A percentile compares a stretch with the other conserved stretches of the same genome.
Conservation (phyloP, 2,888 invertebrate species). For the Cylloceria caligata region DNA sequence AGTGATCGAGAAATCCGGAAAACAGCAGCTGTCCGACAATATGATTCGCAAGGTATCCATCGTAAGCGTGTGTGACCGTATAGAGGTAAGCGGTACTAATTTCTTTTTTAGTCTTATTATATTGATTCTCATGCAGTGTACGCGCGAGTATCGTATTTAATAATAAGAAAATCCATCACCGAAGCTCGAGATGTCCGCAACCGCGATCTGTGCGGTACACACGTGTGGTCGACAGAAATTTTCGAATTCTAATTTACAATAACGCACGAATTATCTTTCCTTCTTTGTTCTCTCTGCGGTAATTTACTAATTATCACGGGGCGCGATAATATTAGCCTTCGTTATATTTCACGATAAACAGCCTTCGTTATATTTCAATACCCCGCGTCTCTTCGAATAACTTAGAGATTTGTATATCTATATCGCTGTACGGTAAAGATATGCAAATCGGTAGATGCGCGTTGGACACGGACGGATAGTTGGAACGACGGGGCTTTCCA, state of each 20-base stretch:
- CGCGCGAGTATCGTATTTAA: slow-evolving; percentile 18
- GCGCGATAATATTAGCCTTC: too few relatives aligned
- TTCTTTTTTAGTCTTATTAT: slow-evolving; percentile 9
- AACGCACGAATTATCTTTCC: slow-evolving; percentile 25
- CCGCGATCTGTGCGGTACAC: too few relatives aligned
- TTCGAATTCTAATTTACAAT: neutral
- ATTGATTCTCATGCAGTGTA: neutral
- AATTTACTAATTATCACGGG: slow-evolving; percentile 52
- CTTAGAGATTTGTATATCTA: too few relatives aligned
- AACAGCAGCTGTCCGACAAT: slow-evolving; percentile 12
- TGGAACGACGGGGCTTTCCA: too few relatives aligned
- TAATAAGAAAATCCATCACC: neutral
- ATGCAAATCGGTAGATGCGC: too few relatives aligned
- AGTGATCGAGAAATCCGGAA: slow-evolving; percentile 47
- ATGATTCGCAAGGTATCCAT: slow-evolving; percentile 58
- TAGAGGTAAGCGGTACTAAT: slow-evolving; percentile 71
- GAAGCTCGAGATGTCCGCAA: neutral
- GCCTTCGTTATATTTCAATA: too few relatives aligned
- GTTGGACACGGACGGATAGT: too few relatives aligned
- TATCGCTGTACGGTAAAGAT: too few relatives aligned
- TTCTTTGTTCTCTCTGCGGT: slow-evolving; percentile 2
- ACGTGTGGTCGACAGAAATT: too few relatives aligned
- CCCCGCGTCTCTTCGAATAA: too few relatives aligned
- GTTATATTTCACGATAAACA: too few relatives aligned
- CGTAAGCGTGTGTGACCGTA: slow-evolving; percentile 69